Evolutionary conservation across 2,888 invertebrate species (phyloP), one percentile per base, ranked within the genome.

Genomic region (Catocala nupta): DNA sequence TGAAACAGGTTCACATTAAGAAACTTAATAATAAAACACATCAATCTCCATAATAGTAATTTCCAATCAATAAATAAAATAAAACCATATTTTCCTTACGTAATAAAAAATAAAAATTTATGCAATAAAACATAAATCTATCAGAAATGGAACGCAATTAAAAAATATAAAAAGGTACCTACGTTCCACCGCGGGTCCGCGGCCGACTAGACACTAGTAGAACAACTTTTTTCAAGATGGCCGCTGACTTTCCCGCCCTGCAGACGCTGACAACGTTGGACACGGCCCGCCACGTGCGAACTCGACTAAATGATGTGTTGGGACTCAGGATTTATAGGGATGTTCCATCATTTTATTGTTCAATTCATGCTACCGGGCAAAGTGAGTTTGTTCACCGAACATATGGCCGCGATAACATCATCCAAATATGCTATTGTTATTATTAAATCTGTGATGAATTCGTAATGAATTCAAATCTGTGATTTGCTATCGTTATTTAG

Each of bases 201-300:
- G 68, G 70, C 63, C 36, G 67, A 79, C 80, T 76, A 80, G 81
- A 80, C 75, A 84, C 85, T 83, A 82, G 86, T 81, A 74, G 71
- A 77, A 82, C 86, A 73, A 87, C 86, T 90, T 88, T 83, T 90
- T 91, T 89, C 86, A 90, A 88, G 80, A 90, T 90, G 90, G 88
- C 89, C 79, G 85, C 80, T 71, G 72, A 77, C 80, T 85, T 86
- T 85, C 84, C 85, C 87, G 88, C 87, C 83, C 75, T 71, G 76
- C 75, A 81, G 74, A 80, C 78, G 82, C 84, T 86, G 89, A 85
- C 87, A 87, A 80, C 81, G 82, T 81, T 78, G 80, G 83, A 86
- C 83, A 83, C 78, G 68, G 73, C 71, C 68, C 55, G 84, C 86
- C 90, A 90, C 88, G 89, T 89, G 89, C 85, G 84, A 84, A 78